Evolutionary conservation across 2,888 invertebrate species (phyloP).

Genomic region (Chrysotoxum bicinctum): DNA sequence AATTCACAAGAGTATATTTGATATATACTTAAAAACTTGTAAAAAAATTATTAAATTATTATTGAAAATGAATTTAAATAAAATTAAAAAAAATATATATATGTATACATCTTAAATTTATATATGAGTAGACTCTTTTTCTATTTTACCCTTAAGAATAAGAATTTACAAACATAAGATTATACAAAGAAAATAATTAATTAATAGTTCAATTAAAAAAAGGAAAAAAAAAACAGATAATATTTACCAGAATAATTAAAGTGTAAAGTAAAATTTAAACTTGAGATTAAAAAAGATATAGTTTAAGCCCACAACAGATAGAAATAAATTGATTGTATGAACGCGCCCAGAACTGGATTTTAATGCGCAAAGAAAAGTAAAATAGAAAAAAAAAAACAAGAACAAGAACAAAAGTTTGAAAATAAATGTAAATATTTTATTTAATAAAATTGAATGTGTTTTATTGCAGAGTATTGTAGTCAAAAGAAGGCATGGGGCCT

Average conservation of each 20-base stretch:
- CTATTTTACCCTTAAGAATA: constrained; percentile 66
- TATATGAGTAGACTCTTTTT: constrained; percentile 67
- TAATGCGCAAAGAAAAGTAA: constrained; percentile 34
- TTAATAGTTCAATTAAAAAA: constrained; percentile 28
- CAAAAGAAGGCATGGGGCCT: no score
- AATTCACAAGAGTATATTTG: neutral
- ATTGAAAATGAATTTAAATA: constrained; percentile 61
- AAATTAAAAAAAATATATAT: constrained; percentile 25
- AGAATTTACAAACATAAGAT: constrained; percentile 63
- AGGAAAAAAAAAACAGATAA: constrained; percentile 29
- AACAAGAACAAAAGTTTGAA: constrained; percentile 48
- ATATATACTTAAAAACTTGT: constrained; percentile 17
- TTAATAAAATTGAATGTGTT: constrained; percentile 53
- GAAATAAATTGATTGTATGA: constrained; percentile 52
- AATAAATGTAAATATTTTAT: constrained; percentile 73
- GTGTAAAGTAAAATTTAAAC: constrained; percentile 55
- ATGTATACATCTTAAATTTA: constrained; percentile 57
- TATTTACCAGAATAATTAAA: constrained; percentile 53
- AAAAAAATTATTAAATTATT: constrained; percentile 34
- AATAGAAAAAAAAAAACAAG: neutral
- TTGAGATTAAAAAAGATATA: constrained; percentile 15
- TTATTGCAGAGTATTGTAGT: no score
- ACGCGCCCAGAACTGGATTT: constrained; percentile 60
- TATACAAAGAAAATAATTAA: constrained; percentile 47
- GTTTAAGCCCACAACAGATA: constrained; percentile 54